phyloP scores from a whole-genome alignment of 2,888 invertebrate genomes.

The Notocelia uddmanniana region DNA sequence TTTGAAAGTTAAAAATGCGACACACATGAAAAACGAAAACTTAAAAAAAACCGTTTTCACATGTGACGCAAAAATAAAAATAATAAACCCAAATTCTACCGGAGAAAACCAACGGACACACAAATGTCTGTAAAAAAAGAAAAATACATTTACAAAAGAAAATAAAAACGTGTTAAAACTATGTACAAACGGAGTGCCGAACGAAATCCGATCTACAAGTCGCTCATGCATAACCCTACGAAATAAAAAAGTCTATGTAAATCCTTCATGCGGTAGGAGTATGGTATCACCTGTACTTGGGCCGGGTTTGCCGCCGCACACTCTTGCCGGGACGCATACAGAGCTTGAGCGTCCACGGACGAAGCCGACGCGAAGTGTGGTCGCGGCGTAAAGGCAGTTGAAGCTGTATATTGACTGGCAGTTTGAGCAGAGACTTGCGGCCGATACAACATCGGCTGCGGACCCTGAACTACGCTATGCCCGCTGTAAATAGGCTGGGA shows the following conservation, averaged over 20 bases:
- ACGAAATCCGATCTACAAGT: constrained; percentile 29
- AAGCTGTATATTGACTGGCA: constrained; percentile 57
- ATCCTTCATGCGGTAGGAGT: constrained; percentile 34
- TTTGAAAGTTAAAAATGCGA: constrained; percentile 53
- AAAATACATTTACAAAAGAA: constrained; percentile 59
- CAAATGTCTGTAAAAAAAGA: constrained; percentile 74
- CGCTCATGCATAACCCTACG: constrained; percentile 23
- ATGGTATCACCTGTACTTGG: constrained; percentile 48
- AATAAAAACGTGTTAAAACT: constrained; percentile 55
- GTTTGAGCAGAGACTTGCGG: constrained; percentile 65
- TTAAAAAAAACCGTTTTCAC: constrained; percentile 51
- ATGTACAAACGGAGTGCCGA: constrained; percentile 26
- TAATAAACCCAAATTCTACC: constrained; percentile 77
- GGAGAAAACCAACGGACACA: constrained; percentile 80
- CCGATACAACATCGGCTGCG: constrained; percentile 69
- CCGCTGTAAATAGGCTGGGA: constrained; percentile 49
- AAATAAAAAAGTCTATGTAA: constrained; percentile 19
- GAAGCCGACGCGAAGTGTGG: constrained; percentile 61
- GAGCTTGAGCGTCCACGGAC: constrained; percentile 58
- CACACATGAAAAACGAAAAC: constrained; percentile 56
- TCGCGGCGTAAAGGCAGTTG: constrained; percentile 55
- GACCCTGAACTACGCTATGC: constrained; percentile 61
- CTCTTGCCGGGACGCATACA: constrained; percentile 68
- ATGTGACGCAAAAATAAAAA: constrained; percentile 60
- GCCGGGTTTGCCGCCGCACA: constrained; percentile 59